Conservation (phyloP, 1,140 invertebrate species). For the Galleria mellonella region DNA sequence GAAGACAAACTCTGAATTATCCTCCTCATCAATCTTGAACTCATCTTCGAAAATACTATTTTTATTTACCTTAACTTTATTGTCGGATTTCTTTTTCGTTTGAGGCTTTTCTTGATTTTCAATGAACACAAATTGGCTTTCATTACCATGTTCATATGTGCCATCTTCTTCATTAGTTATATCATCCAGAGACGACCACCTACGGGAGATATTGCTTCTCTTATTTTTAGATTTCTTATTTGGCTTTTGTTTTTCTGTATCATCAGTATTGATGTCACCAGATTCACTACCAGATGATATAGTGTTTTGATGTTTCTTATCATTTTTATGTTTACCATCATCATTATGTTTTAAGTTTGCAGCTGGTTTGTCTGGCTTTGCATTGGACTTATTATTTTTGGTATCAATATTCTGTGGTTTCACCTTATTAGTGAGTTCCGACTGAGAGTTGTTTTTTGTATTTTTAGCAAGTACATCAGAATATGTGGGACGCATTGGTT, state of each 20-base stretch:
- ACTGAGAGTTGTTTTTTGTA: constrained; percentile 46
- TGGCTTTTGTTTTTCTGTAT: constrained; percentile 57
- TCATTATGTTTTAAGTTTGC: constrained; percentile 53
- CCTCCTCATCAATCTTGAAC: constrained; percentile 40
- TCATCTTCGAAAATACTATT: constrained; percentile 29
- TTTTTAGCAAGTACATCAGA: constrained; percentile 88
- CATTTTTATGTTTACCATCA: constrained; percentile 59
- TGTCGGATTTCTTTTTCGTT: constrained; percentile 49
- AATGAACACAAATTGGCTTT: constrained; percentile 66
- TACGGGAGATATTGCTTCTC: constrained; percentile 69
- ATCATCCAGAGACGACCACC: constrained; percentile 76
- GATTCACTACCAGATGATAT: constrained; percentile 71
- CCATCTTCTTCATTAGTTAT: constrained; percentile 66
- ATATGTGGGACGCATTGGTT: constrained; percentile 88
- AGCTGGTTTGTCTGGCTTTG: constrained; percentile 46
- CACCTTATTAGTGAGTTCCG: constrained; percentile 30
- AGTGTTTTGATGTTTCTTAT: constrained; percentile 41
- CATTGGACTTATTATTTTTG: constrained; percentile 58
- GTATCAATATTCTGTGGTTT: constrained; percentile 46
- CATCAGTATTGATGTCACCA: constrained; percentile 61
- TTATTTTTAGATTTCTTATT: constrained; percentile 70
- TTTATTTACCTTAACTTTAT: constrained; percentile 44
- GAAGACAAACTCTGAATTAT: constrained; percentile 39
- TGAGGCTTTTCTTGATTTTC: constrained; percentile 57
- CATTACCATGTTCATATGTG: constrained; percentile 41